Conservation (phyloP, 2,113 vertebrate species). For the Arvicanthis niloticus region DNA sequence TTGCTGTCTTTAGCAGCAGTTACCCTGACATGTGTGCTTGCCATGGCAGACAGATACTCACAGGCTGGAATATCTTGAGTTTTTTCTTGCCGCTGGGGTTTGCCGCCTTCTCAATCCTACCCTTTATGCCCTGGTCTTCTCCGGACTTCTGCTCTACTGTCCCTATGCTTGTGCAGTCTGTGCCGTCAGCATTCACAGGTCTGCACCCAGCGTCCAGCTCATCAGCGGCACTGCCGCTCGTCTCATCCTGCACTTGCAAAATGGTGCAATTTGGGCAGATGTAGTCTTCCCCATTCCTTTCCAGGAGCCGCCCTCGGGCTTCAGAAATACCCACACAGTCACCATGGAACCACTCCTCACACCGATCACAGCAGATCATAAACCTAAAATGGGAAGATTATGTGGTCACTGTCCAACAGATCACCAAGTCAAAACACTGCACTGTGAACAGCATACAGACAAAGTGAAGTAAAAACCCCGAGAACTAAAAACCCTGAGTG, state of each 20-base stretch:
- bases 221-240: conserved; percentile 67
- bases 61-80: conserved; percentile 99
- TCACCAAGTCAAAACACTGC: neutral
- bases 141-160: conserved; percentile 84
- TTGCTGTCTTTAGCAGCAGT: accelerated
- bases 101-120: conserved; percentile 90
- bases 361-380: conserved; percentile 97
- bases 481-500: neutral
- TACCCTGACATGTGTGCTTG: accelerated
- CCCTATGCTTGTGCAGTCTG: conserved; percentile 86
- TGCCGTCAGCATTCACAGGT: conserved; percentile 78
- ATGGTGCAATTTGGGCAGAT: conserved; percentile 93
- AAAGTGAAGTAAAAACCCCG: neutral
- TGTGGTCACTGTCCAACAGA: neutral
- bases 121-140: conserved; percentile 92
- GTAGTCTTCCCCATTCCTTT: conserved; percentile 92
- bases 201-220: conserved; percentile 77
- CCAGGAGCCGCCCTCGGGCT: conserved; percentile 89
- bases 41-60: conserved; percentile 85
- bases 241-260: conserved; percentile 91
- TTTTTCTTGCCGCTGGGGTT: conserved; percentile 98
- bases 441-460: neutral
- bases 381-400: conserved; percentile 87
- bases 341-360: conserved; percentile 96
- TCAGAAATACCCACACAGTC: conserved; percentile 95